These are phyloP conservation scores for Paralvinella palmiformis DNA, from an alignment of 1,140 invertebrate genomes.

Conservation along the genomic window DNA sequence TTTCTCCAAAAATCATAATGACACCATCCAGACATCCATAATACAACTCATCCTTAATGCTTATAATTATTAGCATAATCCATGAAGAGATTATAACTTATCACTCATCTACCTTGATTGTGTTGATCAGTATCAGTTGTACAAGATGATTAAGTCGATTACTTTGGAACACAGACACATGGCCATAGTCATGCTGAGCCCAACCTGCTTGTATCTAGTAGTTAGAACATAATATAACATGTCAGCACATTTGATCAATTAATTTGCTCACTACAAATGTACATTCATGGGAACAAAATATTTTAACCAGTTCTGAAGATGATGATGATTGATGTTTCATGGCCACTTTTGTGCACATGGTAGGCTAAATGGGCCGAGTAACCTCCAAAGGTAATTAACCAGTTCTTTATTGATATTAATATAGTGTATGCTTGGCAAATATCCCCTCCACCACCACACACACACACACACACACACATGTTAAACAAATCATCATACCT, in stretches of 20 bases:
- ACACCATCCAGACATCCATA: not conserved
- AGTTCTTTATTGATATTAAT: not conserved
- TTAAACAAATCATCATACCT: slow-evolving; percentile 27
- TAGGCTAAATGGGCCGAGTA: too few species aligned
- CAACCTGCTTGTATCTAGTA: slow-evolving; percentile 48
- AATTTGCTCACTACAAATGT: not conserved
- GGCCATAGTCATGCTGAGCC: slow-evolving; percentile 51
- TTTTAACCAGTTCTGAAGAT: not conserved
- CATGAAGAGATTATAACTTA: not conserved
- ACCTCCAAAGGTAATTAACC: too few species aligned
- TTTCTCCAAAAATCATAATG: too few species aligned
- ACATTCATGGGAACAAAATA: not conserved
- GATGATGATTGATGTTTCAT: slow-evolving; percentile 4
- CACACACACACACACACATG: not conserved
- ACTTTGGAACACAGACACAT: slow-evolving; percentile 46
- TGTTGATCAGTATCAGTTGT: slow-evolving; percentile 43
- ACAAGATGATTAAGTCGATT: slow-evolving; percentile 37
- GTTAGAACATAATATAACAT: not conserved
- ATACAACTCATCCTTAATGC: not conserved
- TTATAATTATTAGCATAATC: not conserved
- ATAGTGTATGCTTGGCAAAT: not conserved
- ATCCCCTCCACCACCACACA: too few species aligned
- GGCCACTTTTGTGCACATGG: too few species aligned
- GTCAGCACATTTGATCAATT: not conserved
- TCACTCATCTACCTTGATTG: slow-evolving; percentile 35